A percentile compares a stretch with the other conserved stretches of the same genome.
These are phyloP conservation scores for Mobula birostris DNA, from an alignment of 2,113 vertebrate genomes.

Conservation along the genomic window DNA sequence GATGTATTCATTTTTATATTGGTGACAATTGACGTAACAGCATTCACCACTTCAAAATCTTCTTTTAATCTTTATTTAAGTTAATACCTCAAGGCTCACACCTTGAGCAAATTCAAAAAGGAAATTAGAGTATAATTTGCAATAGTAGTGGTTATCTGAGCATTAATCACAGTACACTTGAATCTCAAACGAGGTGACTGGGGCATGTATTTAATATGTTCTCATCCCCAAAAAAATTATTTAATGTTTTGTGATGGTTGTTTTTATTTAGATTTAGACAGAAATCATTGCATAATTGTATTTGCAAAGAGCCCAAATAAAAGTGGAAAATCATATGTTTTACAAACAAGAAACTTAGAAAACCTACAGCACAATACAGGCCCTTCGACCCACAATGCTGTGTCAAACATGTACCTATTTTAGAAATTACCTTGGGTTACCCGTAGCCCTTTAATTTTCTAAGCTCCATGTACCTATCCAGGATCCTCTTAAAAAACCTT, in stretches of 20 bases:
- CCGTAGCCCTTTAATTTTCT: too few relatives aligned
- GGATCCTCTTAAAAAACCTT: too few relatives aligned
- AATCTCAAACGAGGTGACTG: neutral
- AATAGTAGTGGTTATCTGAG: neutral
- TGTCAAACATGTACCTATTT: too few relatives aligned
- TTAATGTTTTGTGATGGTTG: neutral
- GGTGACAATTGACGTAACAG: neutral
- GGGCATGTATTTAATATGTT: neutral
- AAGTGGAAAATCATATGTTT: neutral
- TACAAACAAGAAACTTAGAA: too few relatives aligned
- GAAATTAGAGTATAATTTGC: neutral
- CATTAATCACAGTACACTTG: neutral
- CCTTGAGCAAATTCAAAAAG: neutral
- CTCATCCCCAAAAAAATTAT: neutral
- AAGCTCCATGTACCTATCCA: too few relatives aligned
- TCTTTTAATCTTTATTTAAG: neutral
- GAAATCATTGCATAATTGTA: neutral
- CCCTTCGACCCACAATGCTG: too few relatives aligned
- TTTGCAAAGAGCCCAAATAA: neutral
- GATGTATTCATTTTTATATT: neutral
- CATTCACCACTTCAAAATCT: neutral
- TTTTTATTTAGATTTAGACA: conserved; percentile 18
- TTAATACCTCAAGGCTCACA: too few relatives aligned
- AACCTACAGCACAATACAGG: too few relatives aligned
- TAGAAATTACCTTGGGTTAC: too few relatives aligned